A percentile compares a stretch with the other conserved stretches of the same genome.
These are phyloP conservation scores for Ormyrus labotus DNA, from an alignment of 2,888 invertebrate species.

Conservation along the genomic window DNA sequence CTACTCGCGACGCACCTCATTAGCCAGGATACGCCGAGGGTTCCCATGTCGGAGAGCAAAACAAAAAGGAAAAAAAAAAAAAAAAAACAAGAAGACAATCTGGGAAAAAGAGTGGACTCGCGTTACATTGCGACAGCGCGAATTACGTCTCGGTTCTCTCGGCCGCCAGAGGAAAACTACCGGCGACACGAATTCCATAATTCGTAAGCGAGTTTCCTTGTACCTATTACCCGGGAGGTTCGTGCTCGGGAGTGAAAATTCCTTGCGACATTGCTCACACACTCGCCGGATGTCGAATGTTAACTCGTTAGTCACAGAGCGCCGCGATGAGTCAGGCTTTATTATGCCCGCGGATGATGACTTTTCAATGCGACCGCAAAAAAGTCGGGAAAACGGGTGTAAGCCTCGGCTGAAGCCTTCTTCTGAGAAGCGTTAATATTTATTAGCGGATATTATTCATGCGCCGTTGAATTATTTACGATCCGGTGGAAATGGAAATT, in stretches of 20 bases:
- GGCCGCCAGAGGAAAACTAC: slow-evolving; percentile 37
- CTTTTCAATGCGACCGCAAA: slow-evolving; percentile 24
- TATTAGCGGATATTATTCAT: neutral
- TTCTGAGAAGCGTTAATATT: slow-evolving; percentile 29
- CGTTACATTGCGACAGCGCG: slow-evolving; percentile 16
- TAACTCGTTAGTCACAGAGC: slow-evolving; percentile 44
- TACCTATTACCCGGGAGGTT: slow-evolving; percentile 39
- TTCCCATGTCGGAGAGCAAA: neutral
- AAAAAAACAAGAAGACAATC: slow-evolving; percentile 20
- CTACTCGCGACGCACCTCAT: too few species aligned
- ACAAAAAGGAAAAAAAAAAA: slow-evolving; percentile 15
- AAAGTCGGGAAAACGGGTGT: neutral
- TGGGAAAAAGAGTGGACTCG: slow-evolving; percentile 14
- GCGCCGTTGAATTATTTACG: neutral
- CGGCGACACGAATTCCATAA: slow-evolving; percentile 53
- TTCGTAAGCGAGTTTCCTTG: slow-evolving; percentile 56
- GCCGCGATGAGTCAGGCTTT: slow-evolving; percentile 45
- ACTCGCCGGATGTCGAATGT: slow-evolving; percentile 49
- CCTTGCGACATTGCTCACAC: slow-evolving; percentile 45
- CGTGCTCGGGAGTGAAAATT: slow-evolving; percentile 48
- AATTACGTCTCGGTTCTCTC: slow-evolving; percentile 26
- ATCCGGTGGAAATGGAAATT: too few species aligned
- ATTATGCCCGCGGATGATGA: slow-evolving; percentile 36
- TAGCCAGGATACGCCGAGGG: too few species aligned
- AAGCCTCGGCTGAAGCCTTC: neutral